Percentiles rank a stretch among this genome's conserved stretches.
phyloP scores from a whole-genome alignment of 2,113 vertebrate genomes.

The Oncorhynchus clarkii region DNA sequence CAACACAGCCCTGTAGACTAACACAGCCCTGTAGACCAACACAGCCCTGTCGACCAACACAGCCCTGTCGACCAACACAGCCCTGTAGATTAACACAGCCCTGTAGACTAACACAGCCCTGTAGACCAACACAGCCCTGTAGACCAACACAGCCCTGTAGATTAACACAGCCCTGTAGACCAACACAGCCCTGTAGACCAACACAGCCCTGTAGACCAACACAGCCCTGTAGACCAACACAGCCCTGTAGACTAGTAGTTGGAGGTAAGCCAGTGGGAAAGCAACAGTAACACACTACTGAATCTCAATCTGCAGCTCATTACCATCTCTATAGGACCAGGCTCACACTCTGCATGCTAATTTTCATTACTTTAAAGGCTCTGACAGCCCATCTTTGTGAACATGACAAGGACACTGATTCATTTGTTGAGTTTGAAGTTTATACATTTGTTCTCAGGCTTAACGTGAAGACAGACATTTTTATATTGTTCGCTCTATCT shows the following conservation, averaged over 20 bases:
- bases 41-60: too few relatives aligned
- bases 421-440: background rate
- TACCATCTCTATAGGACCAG: slow-evolving; percentile 86
- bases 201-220: too few relatives aligned
- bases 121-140: too few relatives aligned
- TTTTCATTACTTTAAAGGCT: slow-evolving; percentile 77
- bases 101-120: too few relatives aligned
- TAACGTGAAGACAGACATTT: background rate
- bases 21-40: too few relatives aligned
- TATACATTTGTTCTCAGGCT: background rate
- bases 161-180: too few relatives aligned
- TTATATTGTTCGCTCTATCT: background rate
- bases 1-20: too few relatives aligned
- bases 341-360: slow-evolving; percentile 84
- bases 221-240: background rate
- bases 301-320: slow-evolving; percentile 73
- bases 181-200: too few relatives aligned
- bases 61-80: too few relatives aligned
- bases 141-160: too few relatives aligned
- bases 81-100: too few relatives aligned
- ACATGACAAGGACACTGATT: slow-evolving; percentile 69
- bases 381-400: slow-evolving; percentile 85
- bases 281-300: slow-evolving; percentile 81
- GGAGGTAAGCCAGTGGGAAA: slow-evolving; percentile 70
- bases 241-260: slow-evolving; percentile 47